Evolutionary conservation across 2,113 vertebrate genomes (phyloP).

Genomic region (Crotalus horridus): DNA sequence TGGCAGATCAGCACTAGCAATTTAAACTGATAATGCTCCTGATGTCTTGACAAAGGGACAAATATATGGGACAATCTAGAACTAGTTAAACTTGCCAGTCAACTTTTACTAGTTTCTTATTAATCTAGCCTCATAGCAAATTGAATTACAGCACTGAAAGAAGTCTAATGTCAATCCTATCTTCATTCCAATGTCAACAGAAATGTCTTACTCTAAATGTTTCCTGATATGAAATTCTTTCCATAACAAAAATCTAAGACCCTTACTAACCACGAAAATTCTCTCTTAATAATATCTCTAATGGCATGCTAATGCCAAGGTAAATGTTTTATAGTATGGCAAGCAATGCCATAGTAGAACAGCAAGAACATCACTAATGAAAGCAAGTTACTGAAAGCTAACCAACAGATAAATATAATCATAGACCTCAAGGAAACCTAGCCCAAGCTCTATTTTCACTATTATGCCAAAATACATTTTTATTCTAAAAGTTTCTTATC

Average conservation of each 20-base stretch:
- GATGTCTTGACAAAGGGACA: neutral
- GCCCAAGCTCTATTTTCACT: neutral
- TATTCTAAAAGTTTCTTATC: neutral
- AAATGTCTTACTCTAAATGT: neutral
- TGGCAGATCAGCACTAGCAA: neutral
- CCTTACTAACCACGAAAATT: neutral
- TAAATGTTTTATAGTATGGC: neutral
- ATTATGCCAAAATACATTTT: neutral
- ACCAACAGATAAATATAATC: neutral
- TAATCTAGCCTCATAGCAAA: neutral
- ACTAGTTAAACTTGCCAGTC: neutral
- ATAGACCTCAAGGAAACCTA: neutral
- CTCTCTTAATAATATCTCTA: neutral
- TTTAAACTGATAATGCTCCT: neutral
- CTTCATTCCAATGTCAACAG: neutral
- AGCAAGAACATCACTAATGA: neutral
- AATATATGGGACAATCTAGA: neutral
- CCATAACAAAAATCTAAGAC: neutral
- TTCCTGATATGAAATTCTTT: neutral
- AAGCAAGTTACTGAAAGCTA: neutral
- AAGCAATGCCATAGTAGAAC: neutral
- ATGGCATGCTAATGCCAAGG: neutral
- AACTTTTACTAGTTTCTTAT: neutral
- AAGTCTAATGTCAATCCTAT: neutral
- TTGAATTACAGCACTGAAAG: neutral